Evolutionary conservation across 2,797 vertebrate species (phyloP), one percentile per base, ranked within the genome.

Genomic region (Chiloscyllium punctatum): DNA sequence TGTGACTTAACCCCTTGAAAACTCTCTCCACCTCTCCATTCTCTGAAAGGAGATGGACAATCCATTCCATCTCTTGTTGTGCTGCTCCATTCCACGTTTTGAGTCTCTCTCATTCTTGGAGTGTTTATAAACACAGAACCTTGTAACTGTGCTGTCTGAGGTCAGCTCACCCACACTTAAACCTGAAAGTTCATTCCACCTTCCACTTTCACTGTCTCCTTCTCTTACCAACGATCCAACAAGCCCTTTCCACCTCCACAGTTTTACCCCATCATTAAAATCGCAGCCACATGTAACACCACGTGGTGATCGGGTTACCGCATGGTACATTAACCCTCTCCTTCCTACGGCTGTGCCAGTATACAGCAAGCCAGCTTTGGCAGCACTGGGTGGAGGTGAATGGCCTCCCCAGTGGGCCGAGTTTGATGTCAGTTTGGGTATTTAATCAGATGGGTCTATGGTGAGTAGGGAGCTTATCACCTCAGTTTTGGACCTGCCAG

Each of bases 101-200:
- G 88, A 62, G 18, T 66, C 57, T 91, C 88, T 91, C 88, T 66
- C 33, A 18, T 91, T 66, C 57, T n/a, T 66, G 62, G 88, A 62
- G 57, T 91, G 88, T 91, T 91, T 91, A 91, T 91, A 91, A 91
- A 91, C 88, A 91, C 62, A 68, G 88, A 91, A 66, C 53, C 30
- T 57, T 9, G 57, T 16, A 62, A 57, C 57, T 91, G 30, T 62
- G 57, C 33, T 91, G 33, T 57, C 33, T 68, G 57, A 91, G 37
- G 88, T 91, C 88, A 62, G 57, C 15, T 91, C 57, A 68, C 57
- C 57, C 57, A 57, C 88, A n/a, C 33, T 68, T 66, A 66, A 91
- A 91, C 30, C 82, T 84, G 57, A 68, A n/a, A 91, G 37, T 91
- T 91, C 57, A 0, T 62, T 91, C 13, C 62, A n/a, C 88, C 16